phyloP scores from a whole-genome alignment of 2,888 invertebrate species.

The Melinopterus prodromus region DNA sequence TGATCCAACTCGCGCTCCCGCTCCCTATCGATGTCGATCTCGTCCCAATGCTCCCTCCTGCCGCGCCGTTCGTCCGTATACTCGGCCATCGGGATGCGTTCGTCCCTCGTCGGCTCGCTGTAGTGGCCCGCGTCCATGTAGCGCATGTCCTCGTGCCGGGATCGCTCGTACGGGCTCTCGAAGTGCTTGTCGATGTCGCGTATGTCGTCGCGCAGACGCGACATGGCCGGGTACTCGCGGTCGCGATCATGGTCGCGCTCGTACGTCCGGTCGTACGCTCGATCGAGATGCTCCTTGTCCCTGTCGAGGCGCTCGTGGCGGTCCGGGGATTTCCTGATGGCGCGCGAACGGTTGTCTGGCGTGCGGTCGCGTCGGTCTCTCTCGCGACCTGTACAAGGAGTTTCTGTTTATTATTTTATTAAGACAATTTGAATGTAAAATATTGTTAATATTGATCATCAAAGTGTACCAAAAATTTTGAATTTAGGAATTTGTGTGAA shows the following conservation, averaged over 20 bases:
- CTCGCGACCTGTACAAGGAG: conserved; percentile 63
- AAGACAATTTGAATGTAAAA: too few relatives aligned
- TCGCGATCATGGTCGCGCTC: conserved; percentile 56
- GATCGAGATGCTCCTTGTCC: conserved; percentile 41
- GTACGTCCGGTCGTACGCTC: conserved; percentile 49
- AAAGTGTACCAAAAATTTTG: too few relatives aligned
- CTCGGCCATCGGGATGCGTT: conserved; percentile 51
- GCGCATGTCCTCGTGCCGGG: conserved; percentile 47
- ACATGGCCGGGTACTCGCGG: conserved; percentile 52
- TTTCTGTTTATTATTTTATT: conserved; percentile 38
- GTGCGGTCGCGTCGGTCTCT: conserved; percentile 60
- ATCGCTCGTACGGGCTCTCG: conserved; percentile 59
- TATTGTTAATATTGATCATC: too few relatives aligned
- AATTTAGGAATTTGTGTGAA: too few relatives aligned
- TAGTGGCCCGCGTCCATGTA: conserved; percentile 57
- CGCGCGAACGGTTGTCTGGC: conserved; percentile 41
- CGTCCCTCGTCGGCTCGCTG: conserved; percentile 54
- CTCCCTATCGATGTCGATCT: conserved; percentile 53
- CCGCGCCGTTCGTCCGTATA: conserved; percentile 56
- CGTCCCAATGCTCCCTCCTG: conserved; percentile 55
- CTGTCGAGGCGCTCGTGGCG: conserved; percentile 49
- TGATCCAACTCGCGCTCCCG: conserved; percentile 53
- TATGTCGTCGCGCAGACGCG: conserved; percentile 49
- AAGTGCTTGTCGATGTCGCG: conserved; percentile 46
- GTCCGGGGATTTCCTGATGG: conserved; percentile 47